Evolutionary conservation across 2,888 invertebrate genomes (phyloP).

Genomic region (Colostygia pectinataria): DNA sequence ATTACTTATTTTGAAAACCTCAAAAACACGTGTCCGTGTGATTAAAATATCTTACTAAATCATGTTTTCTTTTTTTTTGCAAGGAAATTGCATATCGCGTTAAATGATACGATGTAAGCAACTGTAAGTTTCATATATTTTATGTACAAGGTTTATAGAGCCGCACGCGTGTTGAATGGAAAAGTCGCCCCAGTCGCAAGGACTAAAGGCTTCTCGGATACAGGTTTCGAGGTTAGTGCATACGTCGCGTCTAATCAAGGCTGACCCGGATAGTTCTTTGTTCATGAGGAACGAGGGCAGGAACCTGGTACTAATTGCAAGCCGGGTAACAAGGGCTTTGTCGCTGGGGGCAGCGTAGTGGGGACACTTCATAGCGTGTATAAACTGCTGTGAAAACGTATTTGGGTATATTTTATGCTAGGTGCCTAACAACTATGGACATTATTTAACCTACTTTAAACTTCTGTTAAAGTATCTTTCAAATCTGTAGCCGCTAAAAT

Average conservation of each 20-base stretch:
- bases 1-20: no score
- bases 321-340: constrained; percentile 45
- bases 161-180: background rate
- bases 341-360: constrained; percentile 31
- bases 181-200: background rate
- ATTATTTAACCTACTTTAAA: no score
- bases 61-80: no score
- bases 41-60: no score
- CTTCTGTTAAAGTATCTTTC: no score
- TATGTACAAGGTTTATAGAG: no score
- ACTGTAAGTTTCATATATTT: no score
- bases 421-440: background rate
- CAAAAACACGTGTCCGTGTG: no score
- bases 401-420: constrained; percentile 16
- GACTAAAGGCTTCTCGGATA: constrained; percentile 5
- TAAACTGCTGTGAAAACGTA: background rate
- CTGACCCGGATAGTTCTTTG: constrained; percentile 62
- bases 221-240: constrained; percentile 23
- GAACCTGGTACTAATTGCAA: constrained; percentile 53
- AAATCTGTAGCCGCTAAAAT: no score
- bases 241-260: constrained; percentile 57
- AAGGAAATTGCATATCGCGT: no score
- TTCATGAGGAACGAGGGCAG: constrained; percentile 46
- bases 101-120: no score
- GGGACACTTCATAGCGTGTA: constrained; percentile 16